Percentiles rank a stretch among this genome's conserved stretches.
phyloP scores from a whole-genome alignment of 2,113 vertebrate species.

The Trochalopteron elliotii region DNA sequence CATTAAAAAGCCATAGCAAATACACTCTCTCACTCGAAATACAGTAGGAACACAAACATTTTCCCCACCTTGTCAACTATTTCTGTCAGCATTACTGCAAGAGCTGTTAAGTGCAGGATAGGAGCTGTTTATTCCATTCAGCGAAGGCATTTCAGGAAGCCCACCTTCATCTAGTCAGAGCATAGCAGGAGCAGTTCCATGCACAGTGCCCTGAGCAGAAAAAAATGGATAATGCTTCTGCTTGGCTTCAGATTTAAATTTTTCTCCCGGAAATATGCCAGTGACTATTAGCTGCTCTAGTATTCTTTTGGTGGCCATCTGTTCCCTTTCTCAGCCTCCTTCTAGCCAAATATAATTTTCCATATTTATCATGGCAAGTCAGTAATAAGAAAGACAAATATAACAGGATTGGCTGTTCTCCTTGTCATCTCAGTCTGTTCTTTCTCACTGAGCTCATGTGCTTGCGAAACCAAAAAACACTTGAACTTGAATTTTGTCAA shows the following conservation, averaged over 20 bases:
- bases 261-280: conserved; percentile 42
- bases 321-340: conserved; percentile 61
- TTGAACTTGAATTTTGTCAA: conserved; percentile 22
- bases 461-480: conserved; percentile 39
- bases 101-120: neutral
- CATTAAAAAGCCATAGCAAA: neutral
- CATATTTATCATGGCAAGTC: conserved; percentile 63
- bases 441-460: conserved; percentile 50
- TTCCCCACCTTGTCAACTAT: conserved; percentile 61
- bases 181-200: conserved; percentile 29
- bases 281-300: conserved; percentile 57
- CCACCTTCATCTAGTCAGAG: conserved; percentile 56
- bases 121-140: conserved; percentile 5
- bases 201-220: conserved; percentile 16
- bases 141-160: conserved; percentile 42
- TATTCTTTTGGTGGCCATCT: conserved; percentile 66
- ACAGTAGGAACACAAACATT: neutral
- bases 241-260: conserved; percentile 50
- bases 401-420: conserved; percentile 60
- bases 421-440: conserved; percentile 50
- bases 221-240: conserved; percentile 33
- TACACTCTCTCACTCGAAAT: neutral
- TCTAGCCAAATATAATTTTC: conserved; percentile 67
- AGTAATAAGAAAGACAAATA: conserved; percentile 63
- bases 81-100: conserved; percentile 57